Evolutionary conservation across 2,888 invertebrate genomes (phyloP).

Genomic region (Lottia scabra): DNA sequence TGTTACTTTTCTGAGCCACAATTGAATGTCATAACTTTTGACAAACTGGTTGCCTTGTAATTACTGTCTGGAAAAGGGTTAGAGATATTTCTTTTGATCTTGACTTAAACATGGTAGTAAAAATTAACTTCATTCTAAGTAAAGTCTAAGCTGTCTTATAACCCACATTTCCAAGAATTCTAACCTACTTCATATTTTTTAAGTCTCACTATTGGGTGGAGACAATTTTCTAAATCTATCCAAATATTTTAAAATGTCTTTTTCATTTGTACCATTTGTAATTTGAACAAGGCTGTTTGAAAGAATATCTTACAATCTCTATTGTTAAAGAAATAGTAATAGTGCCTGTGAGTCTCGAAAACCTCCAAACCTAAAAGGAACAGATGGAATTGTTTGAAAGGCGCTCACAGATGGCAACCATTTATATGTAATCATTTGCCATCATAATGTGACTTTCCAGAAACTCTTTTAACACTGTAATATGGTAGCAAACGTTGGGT

Average conservation of each 20-base stretch:
- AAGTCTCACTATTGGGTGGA: background rate
- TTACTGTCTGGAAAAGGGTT: too few relatives aligned
- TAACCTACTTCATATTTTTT: too few relatives aligned
- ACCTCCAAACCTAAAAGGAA: background rate
- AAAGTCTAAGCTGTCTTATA: too few relatives aligned
- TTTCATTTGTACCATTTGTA: background rate
- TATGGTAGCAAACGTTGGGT: too few relatives aligned
- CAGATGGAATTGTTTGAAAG: slow-evolving; percentile 1
- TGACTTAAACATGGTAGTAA: too few relatives aligned
- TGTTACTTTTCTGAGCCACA: too few relatives aligned
- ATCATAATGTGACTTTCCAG: background rate
- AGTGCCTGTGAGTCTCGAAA: background rate
- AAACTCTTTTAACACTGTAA: background rate
- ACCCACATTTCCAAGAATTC: too few relatives aligned
- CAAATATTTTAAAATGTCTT: background rate
- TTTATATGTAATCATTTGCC: slow-evolving; percentile 1
- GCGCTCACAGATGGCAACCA: background rate
- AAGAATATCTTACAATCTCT: background rate
- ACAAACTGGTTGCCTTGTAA: too few relatives aligned
- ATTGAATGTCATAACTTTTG: too few relatives aligned
- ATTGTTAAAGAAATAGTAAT: background rate
- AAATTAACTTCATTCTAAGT: too few relatives aligned
- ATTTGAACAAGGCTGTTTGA: background rate
- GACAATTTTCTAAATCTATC: background rate
- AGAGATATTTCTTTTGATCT: too few relatives aligned